A percentile compares a stretch with the other conserved stretches of the same genome.
These are phyloP conservation scores for Lynx canadensis DNA, from an alignment of 2,113 vertebrate genomes.

Conservation along the genomic window DNA sequence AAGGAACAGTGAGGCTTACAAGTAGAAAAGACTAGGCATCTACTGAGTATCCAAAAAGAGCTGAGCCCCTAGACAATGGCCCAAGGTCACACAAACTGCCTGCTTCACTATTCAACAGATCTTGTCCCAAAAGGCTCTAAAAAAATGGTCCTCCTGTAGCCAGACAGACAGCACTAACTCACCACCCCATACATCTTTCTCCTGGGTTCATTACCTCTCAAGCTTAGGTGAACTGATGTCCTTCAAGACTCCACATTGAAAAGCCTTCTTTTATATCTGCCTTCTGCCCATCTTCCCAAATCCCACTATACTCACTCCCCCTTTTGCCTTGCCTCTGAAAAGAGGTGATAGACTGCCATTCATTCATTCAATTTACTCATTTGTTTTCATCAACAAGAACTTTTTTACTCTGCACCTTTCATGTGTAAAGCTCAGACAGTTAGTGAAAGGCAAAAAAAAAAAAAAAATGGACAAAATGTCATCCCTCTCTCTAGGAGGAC, in stretches of 20 bases:
- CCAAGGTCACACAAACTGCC: neutral
- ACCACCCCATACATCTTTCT: neutral
- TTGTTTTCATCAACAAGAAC: neutral
- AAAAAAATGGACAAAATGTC: neutral
- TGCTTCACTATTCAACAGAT: neutral
- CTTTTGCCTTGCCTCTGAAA: neutral
- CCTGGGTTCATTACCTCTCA: neutral
- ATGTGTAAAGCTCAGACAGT: neutral
- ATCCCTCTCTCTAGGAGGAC: neutral
- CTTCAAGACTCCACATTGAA: neutral
- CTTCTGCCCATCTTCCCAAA: neutral
- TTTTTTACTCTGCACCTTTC: neutral
- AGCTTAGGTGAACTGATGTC: rapidly evolving
- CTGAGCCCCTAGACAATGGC: neutral
- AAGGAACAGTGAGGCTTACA: neutral
- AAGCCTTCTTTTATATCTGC: neutral
- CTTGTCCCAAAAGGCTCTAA: neutral
- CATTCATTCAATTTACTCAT: neutral
- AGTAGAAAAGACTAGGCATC: neutral
- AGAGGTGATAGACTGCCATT: neutral
- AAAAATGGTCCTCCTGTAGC: neutral
- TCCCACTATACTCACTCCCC: neutral
- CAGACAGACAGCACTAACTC: neutral
- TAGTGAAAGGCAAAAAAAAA: neutral
- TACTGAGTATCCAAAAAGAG: neutral